Evolutionary conservation across 2,797 vertebrate species (phyloP), one percentile per base, ranked within the genome.

Genomic region (Melanogrammus aeglefinus): DNA sequence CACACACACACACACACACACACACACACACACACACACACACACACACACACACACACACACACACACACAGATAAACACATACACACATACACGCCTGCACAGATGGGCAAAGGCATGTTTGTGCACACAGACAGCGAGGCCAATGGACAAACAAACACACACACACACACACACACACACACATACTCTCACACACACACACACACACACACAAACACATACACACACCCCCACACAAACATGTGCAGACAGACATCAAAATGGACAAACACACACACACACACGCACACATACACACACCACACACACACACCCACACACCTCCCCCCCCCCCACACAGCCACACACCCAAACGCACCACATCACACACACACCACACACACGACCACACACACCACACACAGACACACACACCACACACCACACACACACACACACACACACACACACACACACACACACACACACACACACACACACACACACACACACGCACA

Each of bases 361-460:
- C n/a, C 21, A 63, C 57, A 63, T n/a, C 21, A 24, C 57, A 63
- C 6, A 7, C 57, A 63, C 57, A 63, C 6, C 6, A 8, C n/a
- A 24, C 57, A 63, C n/a, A 63, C 6, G 2, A 27, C 33, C 39
- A 63, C 63, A 35, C 35, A 35, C 35, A 35, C 18, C 7, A 57
- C 51, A n/a, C 21, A n/a, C 21, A n/a, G 21, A 57, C 21, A 57
- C 21, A n/a, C 39, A 51, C 38, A 63, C 63, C 69, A 74, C 78
- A 35, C 35, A 24, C 71, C n/a, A 31, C 57, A 24, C 7, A 24
- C 7, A 24, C 57, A 63, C n/a, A 24, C 21, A 63, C 57, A 63
- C 57, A 63, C n/a, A 24, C 57, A 63, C 57, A 63, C 57, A 63
- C 70, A 21, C 71, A 73, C 75, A 80, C 72, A 38, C 72, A 16